Evolutionary conservation across 1,140 invertebrate species (phyloP).

Genomic region (Diorhabda carinulata): DNA sequence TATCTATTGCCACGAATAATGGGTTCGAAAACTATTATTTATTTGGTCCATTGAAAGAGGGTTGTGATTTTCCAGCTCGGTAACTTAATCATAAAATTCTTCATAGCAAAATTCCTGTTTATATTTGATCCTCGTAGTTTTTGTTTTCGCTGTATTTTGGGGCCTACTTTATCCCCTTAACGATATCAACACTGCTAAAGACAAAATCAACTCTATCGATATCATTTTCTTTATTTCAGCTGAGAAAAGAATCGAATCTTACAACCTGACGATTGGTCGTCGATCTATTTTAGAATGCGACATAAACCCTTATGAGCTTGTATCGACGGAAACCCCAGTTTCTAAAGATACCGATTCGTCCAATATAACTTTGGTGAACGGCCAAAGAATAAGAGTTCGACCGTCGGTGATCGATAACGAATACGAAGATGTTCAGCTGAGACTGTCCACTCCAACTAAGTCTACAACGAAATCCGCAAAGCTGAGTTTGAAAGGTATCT

Average conservation of each 20-base stretch:
- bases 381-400: slow-evolving; percentile 41
- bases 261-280: slow-evolving; percentile 39
- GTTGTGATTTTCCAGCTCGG: too few species aligned
- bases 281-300: slow-evolving; percentile 79
- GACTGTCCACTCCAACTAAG: slow-evolving; percentile 13
- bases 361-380: slow-evolving; percentile 41
- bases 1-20: neutral
- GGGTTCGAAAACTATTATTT: too few species aligned
- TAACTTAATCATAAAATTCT: too few species aligned
- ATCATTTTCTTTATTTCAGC: neutral
- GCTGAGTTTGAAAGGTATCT: neutral
- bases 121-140: too few species aligned
- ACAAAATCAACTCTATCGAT: too few species aligned
- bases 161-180: too few species aligned
- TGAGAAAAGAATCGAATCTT: slow-evolving; percentile 22
- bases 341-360: slow-evolving; percentile 23
- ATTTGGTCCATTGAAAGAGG: too few species aligned
- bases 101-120: too few species aligned
- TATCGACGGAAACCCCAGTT: slow-evolving; percentile 50
- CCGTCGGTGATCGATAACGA: slow-evolving; percentile 35
- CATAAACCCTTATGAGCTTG: slow-evolving; percentile 79
- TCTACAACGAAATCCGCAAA: slow-evolving; percentile 8
- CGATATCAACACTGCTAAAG: too few species aligned
- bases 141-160: too few species aligned
- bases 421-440: slow-evolving; percentile 43